Evolutionary conservation across 2,113 vertebrate genomes (phyloP).

Genomic region (Sinocyclocheilus anshuiensis): DNA sequence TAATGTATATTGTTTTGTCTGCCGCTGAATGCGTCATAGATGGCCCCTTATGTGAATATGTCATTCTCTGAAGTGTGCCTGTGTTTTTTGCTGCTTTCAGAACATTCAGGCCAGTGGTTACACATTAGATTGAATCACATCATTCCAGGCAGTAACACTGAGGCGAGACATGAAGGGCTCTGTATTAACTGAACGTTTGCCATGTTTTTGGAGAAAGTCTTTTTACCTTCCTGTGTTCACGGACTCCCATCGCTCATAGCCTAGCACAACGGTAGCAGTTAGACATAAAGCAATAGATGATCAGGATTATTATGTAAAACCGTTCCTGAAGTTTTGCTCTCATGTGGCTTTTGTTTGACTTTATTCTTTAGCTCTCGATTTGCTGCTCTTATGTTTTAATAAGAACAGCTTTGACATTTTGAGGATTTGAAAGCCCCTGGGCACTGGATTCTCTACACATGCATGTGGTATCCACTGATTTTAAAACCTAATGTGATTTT

Average conservation of each 20-base stretch:
- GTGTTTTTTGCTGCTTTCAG: neutral
- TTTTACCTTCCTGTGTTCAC: neutral
- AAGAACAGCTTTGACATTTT: slow-evolving; percentile 27
- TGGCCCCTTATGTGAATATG: neutral
- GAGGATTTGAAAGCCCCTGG: slow-evolving; percentile 4
- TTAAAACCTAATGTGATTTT: neutral
- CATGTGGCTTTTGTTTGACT: neutral
- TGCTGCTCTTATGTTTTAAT: slow-evolving; percentile 21
- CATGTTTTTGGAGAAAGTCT: neutral
- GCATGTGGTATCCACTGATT: neutral
- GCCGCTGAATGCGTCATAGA: neutral
- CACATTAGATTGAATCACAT: slow-evolving; percentile 7
- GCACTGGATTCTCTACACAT: slow-evolving; percentile 8
- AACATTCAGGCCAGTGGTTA: slow-evolving; percentile 9
- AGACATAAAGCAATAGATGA: neutral
- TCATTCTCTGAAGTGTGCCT: slow-evolving; percentile 20
- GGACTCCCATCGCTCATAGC: neutral
- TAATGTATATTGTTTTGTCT: neutral
- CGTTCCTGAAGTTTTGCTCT: neutral
- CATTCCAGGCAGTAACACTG: neutral
- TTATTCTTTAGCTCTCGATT: neutral
- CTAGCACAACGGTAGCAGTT: neutral
- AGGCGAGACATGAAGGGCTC: neutral
- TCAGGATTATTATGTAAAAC: neutral
- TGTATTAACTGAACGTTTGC: neutral